Evolutionary conservation across 2,113 vertebrate genomes (phyloP), one percentile per base, ranked within the genome.

Genomic region (Channa maculata): DNA sequence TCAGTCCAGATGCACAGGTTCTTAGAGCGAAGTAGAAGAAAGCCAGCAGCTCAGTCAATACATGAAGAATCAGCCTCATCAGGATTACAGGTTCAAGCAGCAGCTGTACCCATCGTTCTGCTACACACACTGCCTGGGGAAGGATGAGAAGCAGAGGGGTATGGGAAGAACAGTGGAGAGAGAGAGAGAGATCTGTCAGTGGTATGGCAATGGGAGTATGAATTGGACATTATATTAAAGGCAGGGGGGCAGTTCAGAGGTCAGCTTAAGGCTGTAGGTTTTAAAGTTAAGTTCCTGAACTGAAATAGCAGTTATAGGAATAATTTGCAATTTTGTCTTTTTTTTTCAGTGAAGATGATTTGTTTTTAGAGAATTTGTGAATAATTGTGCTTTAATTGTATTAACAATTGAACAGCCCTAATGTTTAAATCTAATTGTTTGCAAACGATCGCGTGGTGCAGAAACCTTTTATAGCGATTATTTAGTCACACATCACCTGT

Each of bases 31-130:
- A 79, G 59, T 33, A 87, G 52, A 83, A 83, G 78, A 89, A 88
- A 90, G 86, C 79, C 85, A 78, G 78, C 79, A 81, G 90, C 86
- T 91, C 84, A 86, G 85, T 92, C 82, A 84, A 90, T 90, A 91
- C 88, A 66, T 6, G 33, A 91, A 71, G 77, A 87, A 86, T 90
- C 89, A 69, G 84, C 73, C 80, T 91, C 87, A 91, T 90, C 89
- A 86, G 86, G 84, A 90, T 88, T 86, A 88, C 84, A 83, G 82
- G 78, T 84, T 90, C 82, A 86, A 83, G 89, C 89, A 86, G 81
- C 84, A 80, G 83, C 81, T 85, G 75, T 65, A 89, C 53, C 60
- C 75, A 70, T 72, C 64, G 7, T 60, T 86, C 54, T 77, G 65
- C 53, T 10, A 6, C 65, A n/a, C 67, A 80, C 81, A 71, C 43